Evolutionary conservation across 2,797 vertebrate genomes (phyloP), one percentile per base, ranked within the genome.

Genomic region (Acanthurus tractus): DNA sequence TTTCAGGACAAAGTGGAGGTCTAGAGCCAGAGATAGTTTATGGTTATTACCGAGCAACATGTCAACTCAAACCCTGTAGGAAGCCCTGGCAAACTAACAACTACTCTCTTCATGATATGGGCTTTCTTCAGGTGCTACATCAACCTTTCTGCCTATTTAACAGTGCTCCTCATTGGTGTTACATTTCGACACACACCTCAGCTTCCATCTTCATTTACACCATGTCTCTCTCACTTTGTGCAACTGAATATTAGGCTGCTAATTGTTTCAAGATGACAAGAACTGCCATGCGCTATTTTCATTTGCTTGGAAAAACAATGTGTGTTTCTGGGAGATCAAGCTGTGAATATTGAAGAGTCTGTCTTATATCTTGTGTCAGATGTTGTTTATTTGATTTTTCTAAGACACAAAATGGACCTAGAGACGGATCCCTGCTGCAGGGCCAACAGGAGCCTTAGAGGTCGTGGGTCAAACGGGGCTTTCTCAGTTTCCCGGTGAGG

Each of bases 361-460:
- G 92, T 94, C 92, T 34, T 93, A 89, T 94, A 93, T 91, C 83
- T 89, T 74, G 92, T 94, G 89, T 92, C 89, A 86, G 87, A 91
- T 92, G 91, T 94, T 90, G 88, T 94, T 92, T 84, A 89, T 93
- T 94, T 90, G 83, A 87, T 89, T 86, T 95, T 91, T 86, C 65
- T 70, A 88, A 86, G 92, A 92, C 89, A 92, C 91, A 76, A 89
- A 90, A 88, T 76, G 90, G 91, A 92, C 92, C 92, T 92, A 83
- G 77, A 83, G 68, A 89, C 62, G 68, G 85, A 83, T 86, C 75
- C 82, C 79, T 77, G 75, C 87, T 85, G 74, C 68, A 57, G 87
- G 87, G 83, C 77, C 74, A 18, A 80, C 81, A 82, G 87, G 86
- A 92, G 90, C 83, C 79, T 88, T 86, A 86, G 75, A 90, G 87